Base-by-base conservation (phyloP, 2,888 invertebrate species). In the Gari tellinella region DNA sequence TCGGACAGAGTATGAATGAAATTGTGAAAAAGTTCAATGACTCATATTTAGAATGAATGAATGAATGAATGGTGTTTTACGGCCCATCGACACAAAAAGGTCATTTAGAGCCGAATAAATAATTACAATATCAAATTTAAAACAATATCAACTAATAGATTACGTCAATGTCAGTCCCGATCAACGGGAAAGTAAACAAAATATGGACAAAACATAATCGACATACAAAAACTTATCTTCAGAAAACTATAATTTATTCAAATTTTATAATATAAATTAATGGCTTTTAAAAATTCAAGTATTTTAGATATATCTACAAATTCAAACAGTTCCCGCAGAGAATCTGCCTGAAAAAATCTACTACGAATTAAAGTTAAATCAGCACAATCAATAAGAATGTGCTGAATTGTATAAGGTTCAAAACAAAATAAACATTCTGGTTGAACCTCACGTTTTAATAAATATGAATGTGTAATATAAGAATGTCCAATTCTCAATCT, bases 401-500 rank as follows among this genome's bases (percentile, higher is more conserved):
- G 51, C 5, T 25, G 19, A 21, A 61, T 49, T 38, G 61, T 51
- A 41, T 49, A 23, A 25, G 23, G 17, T n/a, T 15, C 14, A 48
- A 49, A n/a, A 19, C 61, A 61, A 1, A 40, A n/a, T 14, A 51
- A 40, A 25, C 61, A 61, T 14, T 8, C 1, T 2, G 61, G 61
- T 5, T 23, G 12, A 1, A 49, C 61, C 25, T 51, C 61, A 21
- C 51, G 8, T 17, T 61, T 61, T 10, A 61, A 14, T n/a, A 61
- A 21, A 40, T 40, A 51, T 1, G 61, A 61, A 17, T 61, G 49
- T 15, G 61, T 61, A 1, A 61, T 2, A 8, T 40, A 17, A 19
- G 61, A 49, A 17, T 61, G 61, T 21, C 61, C 61, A 2, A 61
- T 61, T 3, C 61, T 37, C 4, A 61, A 2, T 21, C 61, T 48